Conservation (phyloP, 2,797 vertebrate species). For the Eidolon dupreanum region DNA sequence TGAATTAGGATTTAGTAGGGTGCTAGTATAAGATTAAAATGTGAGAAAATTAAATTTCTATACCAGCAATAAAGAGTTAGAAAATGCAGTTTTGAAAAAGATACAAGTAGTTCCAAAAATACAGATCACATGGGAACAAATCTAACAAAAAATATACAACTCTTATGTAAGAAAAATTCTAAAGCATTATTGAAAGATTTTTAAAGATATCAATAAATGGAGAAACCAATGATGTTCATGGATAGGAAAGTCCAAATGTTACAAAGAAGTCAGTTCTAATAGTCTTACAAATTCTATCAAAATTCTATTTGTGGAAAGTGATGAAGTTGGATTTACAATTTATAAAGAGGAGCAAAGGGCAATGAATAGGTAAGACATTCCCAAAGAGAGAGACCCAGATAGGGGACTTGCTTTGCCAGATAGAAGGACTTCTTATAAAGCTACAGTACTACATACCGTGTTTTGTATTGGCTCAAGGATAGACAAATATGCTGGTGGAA, state of each 20-base stretch:
- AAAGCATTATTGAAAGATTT: not conserved
- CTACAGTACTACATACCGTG: not conserved
- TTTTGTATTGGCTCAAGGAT: not conserved
- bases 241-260: not conserved
- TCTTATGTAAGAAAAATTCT: not conserved
- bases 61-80: not conserved
- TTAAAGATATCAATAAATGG: not conserved
- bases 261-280: not conserved
- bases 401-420: not conserved
- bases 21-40: not conserved
- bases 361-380: not conserved
- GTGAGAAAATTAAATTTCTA: slow-evolving; percentile 20
- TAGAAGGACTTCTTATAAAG: not conserved
- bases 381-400: not conserved
- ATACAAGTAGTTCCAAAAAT: not conserved
- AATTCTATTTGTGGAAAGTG: not conserved
- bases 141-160: not conserved
- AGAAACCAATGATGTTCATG: not conserved
- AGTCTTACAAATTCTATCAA: not conserved
- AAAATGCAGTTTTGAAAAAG: not conserved
- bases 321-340: not conserved
- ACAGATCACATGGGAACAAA: not conserved
- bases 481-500: not conserved
- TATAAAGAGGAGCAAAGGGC: not conserved
- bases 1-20: not conserved